Base-by-base conservation (phyloP, 37 sponge, comb jelly and placozoan genomes). In the Axinella damicornis region DNA sequence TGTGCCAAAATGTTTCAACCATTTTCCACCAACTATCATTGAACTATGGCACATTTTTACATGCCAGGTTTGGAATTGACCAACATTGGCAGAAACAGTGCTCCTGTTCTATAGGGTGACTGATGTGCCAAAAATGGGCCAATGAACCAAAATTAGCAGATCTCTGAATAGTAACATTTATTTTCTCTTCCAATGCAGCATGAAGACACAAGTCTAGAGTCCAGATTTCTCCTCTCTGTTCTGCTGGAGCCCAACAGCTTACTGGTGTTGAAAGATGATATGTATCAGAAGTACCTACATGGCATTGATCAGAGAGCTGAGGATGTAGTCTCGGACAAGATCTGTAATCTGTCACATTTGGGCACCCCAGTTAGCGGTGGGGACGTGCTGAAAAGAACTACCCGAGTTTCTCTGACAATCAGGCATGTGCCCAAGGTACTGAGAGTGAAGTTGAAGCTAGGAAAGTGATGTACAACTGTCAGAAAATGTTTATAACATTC, bases 321-420 rank as follows among this genome's bases (percentile, higher is more conserved):
- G 39, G 98, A 97, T 70, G 33, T 36, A 0, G 53, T 90, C 28
- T 22, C 78, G 0, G 90, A 79, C 1, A 74, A 56, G 14, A 77
- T 90, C 25, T 71, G 57, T 35, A 91, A 93, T 63, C 74, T 88
- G 6, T 37, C 32, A 30, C 71, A 89, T 30, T 82, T 88, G 21
- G 65, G 75, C 20, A 24, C 15, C 17, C 14, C 63, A 27, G 52
- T 58, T 25, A 30, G 0, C 28, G 24, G 76, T 21, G 95, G 86
- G 2, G 53, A 74, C n/a, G 60, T 55, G 0, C 31, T 99, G 18
- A 34, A 71, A 53, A 90, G 99, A 75, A 58, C 63, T 14, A 99
- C 96, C n/a, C 64, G 99, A 64, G 89, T 99, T 17, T 99, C 99
- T 12, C 81, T 99, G 54, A 99, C 99, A 0, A 89, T 99, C 21